These are phyloP conservation scores for Aphaenogaster ashmeadi DNA, from an alignment of 1,140 invertebrate species.

Conservation along the genomic window DNA sequence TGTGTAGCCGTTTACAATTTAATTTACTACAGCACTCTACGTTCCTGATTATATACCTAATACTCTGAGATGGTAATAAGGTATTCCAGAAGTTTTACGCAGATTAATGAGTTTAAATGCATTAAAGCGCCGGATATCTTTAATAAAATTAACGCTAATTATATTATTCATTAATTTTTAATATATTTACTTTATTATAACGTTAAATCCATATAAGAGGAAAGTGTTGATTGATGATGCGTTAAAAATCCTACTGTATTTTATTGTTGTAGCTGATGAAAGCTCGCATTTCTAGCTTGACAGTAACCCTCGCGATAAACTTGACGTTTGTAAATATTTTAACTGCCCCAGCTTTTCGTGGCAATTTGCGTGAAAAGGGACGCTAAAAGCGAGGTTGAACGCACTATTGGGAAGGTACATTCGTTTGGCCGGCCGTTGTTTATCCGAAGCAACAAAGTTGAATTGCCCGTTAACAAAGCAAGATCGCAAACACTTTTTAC, in stretches of 20 bases:
- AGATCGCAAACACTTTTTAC: conserved; percentile 79
- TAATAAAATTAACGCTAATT: neutral
- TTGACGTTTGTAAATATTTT: conserved; percentile 64
- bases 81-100: neutral
- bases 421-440: conserved; percentile 62
- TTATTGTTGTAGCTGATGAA: conserved; percentile 3
- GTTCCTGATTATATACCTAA: conserved; percentile 15
- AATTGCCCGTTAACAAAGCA: conserved; percentile 81
- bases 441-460: conserved; percentile 82
- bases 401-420: conserved; percentile 43
- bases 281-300: conserved; percentile 20
- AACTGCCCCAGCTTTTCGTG: conserved; percentile 71
- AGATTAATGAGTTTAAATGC: neutral
- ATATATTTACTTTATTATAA: neutral
- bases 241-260: conserved; percentile 7
- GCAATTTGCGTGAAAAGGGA: conserved; percentile 64
- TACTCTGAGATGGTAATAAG: conserved; percentile 11
- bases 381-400: conserved; percentile 57
- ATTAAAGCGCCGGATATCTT: neutral
- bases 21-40: conserved; percentile 15
- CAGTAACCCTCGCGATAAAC: conserved; percentile 45
- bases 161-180: neutral
- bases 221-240: neutral
- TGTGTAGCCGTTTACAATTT: conserved; percentile 15
- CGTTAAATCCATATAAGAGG: neutral